These are phyloP conservation scores for Erpetoichthys calabaricus DNA, from an alignment of 2,797 vertebrate genomes.

Conservation along the genomic window DNA sequence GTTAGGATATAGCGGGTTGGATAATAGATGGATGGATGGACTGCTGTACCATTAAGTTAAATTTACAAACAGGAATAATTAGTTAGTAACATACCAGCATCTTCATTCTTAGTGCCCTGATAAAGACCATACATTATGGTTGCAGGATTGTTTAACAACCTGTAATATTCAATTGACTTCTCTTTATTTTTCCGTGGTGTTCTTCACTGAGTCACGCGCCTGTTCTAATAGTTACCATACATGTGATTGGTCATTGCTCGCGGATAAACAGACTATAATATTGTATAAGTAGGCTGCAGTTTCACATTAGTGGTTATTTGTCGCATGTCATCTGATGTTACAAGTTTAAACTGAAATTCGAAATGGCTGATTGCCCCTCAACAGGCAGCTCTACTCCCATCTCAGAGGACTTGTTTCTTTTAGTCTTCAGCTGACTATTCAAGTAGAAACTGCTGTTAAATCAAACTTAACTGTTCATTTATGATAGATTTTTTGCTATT, in stretches of 20 bases:
- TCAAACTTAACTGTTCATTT: conserved; percentile 35
- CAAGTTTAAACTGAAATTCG: conserved; percentile 47
- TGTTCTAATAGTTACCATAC: conserved; percentile 10
- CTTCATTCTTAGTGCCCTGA: no score
- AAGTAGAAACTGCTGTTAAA: conserved; percentile 36
- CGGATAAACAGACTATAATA: conserved; percentile 27
- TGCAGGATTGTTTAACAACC: no score
- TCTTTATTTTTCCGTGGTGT: no score
- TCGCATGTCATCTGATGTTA: conserved; percentile 41
- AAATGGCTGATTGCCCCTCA: conserved; percentile 41
- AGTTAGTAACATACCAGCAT: no score
- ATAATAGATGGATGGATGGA: no score
- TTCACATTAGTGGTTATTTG: conserved; percentile 41
- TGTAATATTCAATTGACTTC: no score
- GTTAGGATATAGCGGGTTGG: no score
- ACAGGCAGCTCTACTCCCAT: conserved; percentile 22
- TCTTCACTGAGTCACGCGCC: no score
- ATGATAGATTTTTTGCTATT: conserved; percentile 8
- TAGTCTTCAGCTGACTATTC: conserved; percentile 47
- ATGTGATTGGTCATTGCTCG: conserved; percentile 11
- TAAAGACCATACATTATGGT: no score
- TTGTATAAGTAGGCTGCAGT: conserved; percentile 23
- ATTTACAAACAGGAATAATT: no score
- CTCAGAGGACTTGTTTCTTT: conserved; percentile 17
- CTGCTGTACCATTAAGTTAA: no score